These are phyloP conservation scores for Chaetorhynchus papuensis DNA, from an alignment of 2,113 vertebrate species.

Conservation along the genomic window DNA sequence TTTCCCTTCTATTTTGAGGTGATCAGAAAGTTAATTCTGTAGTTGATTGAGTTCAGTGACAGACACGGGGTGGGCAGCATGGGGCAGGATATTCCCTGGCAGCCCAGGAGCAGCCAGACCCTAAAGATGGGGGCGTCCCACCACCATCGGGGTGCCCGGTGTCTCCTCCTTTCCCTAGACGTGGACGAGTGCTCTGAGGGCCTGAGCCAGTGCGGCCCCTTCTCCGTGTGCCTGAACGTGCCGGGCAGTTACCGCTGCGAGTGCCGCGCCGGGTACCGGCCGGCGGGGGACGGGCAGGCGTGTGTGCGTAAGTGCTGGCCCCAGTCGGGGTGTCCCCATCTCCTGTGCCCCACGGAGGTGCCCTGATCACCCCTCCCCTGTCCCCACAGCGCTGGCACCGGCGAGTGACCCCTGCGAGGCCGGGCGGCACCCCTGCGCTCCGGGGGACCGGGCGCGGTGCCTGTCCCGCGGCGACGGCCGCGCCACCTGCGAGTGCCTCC, in stretches of 20 bases:
- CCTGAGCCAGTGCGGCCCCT: conserved; percentile 72
- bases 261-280: conserved; percentile 75
- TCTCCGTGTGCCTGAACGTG: conserved; percentile 78
- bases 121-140: background rate
- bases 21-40: conserved; percentile 66
- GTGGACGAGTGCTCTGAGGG: conserved; percentile 83
- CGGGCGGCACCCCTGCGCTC: conserved; percentile 55
- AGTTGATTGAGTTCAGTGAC: conserved; percentile 50
- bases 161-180: conserved; percentile 65
- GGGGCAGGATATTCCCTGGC: background rate
- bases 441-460: conserved; percentile 42
- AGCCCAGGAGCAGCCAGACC: background rate
- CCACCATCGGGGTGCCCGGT: accelerated
- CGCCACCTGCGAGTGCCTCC: conserved; percentile 64
- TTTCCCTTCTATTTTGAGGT: background rate
- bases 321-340: accelerated
- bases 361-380: background rate
- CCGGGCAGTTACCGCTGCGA: conserved; percentile 83
- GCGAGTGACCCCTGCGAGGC: conserved; percentile 61
- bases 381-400: background rate
- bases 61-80: accelerated
- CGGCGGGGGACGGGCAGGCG: conserved; percentile 67
- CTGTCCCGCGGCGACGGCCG: background rate
- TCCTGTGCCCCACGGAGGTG: accelerated
- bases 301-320: conserved; percentile 79